A percentile compares a stretch with the other conserved stretches of the same genome.
Evolutionary conservation across 2,113 vertebrate genomes (phyloP).

Genomic region (Grantiella picta): DNA sequence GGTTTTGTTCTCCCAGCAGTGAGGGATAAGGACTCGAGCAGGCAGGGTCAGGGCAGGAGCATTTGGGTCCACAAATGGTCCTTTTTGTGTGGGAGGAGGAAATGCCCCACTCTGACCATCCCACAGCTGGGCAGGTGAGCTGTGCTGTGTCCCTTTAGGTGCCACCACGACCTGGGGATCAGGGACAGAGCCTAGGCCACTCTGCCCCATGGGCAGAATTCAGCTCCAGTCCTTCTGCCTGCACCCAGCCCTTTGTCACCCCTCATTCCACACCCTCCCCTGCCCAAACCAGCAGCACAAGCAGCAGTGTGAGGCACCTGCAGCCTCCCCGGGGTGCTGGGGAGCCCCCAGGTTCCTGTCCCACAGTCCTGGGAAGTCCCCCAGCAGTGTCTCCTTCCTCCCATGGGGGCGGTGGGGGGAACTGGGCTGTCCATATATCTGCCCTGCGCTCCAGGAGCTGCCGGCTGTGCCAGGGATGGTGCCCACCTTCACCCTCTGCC

Average conservation of each 20-base stretch:
- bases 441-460: rapidly evolving
- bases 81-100: rapidly evolving
- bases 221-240: not conserved
- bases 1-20: rapidly evolving
- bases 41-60: rapidly evolving
- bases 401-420: rapidly evolving
- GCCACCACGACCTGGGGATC: not conserved
- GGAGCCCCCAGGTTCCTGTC: not conserved
- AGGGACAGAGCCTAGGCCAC: not conserved
- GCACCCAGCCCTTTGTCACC: not conserved
- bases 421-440: constrained; percentile 13
- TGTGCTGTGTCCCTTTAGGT: not conserved
- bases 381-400: not conserved
- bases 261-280: not conserved
- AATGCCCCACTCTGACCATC: not conserved
- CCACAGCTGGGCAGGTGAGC: not conserved
- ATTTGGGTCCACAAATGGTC: rapidly evolving
- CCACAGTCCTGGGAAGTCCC: not conserved
- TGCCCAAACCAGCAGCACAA: not conserved
- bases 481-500: not conserved
- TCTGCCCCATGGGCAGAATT: rapidly evolving
- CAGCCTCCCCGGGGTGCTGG: not conserved
- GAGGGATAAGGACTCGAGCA: not conserved
- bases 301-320: not conserved
- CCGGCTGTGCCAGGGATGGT: not conserved